A percentile compares a stretch with the other conserved stretches of the same genome.
Conservation (phyloP, 2,113 vertebrate species). For the Vimba vimba region DNA sequence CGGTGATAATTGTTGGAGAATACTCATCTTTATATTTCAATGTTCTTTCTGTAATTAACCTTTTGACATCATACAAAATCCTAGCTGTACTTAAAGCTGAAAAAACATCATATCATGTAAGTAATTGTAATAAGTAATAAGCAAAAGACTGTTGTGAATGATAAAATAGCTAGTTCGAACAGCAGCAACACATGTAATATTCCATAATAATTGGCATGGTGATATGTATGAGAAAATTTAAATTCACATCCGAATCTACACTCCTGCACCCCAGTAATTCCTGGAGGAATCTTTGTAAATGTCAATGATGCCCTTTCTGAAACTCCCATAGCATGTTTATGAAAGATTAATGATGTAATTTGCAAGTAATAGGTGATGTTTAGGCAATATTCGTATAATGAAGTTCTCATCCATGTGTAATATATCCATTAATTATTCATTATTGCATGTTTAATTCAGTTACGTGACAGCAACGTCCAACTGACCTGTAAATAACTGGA, state of each 20-base stretch:
- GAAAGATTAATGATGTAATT: constrained; percentile 56
- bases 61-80: constrained; percentile 10
- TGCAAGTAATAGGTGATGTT: constrained; percentile 52
- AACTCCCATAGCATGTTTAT: constrained; percentile 48
- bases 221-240: constrained; percentile 45
- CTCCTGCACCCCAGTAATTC: constrained; percentile 21
- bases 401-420: constrained; percentile 27
- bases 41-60: constrained; percentile 34
- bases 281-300: constrained; percentile 46
- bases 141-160: neutral
- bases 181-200: constrained; percentile 36
- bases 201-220: constrained; percentile 32
- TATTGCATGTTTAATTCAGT: constrained; percentile 36
- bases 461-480: neutral
- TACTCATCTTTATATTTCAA: constrained; percentile 28
- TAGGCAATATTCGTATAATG: constrained; percentile 41
- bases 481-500: constrained; percentile 10
- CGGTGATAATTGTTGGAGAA: constrained; percentile 6
- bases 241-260: constrained; percentile 36
- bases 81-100: neutral
- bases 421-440: constrained; percentile 55
- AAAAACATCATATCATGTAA: neutral
- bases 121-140: neutral
- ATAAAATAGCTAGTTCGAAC: constrained; percentile 32
- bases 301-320: constrained; percentile 34